These are phyloP conservation scores for Babylonia areolata DNA, from an alignment of 1,140 invertebrate species.

Conservation along the genomic window DNA sequence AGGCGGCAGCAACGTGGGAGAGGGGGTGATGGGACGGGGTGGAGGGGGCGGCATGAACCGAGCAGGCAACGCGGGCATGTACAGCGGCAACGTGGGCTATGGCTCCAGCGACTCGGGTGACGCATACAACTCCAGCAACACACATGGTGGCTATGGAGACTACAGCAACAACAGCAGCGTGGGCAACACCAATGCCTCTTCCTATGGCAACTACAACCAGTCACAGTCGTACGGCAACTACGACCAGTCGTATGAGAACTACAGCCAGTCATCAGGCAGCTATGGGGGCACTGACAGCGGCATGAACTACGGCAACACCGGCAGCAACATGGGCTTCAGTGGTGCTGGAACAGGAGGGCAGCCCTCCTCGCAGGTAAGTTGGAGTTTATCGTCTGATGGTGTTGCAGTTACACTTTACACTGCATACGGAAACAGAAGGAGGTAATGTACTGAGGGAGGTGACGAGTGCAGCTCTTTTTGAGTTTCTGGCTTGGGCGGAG, in stretches of 20 bases:
- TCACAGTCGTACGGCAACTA: neutral
- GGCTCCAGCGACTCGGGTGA: neutral
- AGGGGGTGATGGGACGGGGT: neutral
- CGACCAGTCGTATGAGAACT: neutral
- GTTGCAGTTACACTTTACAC: no score
- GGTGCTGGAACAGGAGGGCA: neutral
- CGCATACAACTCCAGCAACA: neutral
- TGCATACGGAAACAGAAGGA: no score
- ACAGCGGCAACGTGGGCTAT: conserved; percentile 3
- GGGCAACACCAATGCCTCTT: neutral
- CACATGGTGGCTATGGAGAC: neutral
- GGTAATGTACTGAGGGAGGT: no score
- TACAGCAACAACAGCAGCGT: conserved; percentile 6
- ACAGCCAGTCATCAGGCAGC: neutral
- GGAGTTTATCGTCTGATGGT: neutral
- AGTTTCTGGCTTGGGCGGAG: no score
- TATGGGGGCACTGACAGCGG: neutral
- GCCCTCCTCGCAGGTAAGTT: neutral
- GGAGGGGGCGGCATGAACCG: neutral
- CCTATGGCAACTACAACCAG: neutral
- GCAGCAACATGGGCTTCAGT: neutral
- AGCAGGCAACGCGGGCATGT: neutral
- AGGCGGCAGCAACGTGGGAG: neutral
- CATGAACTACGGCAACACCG: neutral
- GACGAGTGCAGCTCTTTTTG: no score